phyloP scores from a whole-genome alignment of 1,140 invertebrate genomes.

The Drosophila varians region DNA sequence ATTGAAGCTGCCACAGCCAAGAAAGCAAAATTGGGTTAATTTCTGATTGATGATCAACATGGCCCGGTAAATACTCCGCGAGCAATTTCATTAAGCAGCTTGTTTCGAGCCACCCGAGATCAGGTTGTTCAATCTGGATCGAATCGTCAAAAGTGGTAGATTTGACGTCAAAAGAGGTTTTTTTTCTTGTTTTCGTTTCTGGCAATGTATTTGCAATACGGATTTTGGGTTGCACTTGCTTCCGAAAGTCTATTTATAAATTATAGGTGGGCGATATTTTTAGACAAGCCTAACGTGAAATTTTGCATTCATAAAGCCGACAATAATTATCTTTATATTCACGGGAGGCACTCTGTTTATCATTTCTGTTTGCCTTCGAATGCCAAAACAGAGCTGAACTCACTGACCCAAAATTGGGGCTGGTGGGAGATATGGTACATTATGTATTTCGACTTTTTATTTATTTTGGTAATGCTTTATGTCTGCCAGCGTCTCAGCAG shows the following conservation, averaged over 20 bases:
- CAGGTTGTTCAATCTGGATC: slow-evolving; percentile 32
- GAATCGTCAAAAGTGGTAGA: neutral
- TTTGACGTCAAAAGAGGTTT: slow-evolving; percentile 33
- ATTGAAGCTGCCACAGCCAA: slow-evolving; percentile 31
- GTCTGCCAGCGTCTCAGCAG: slow-evolving; percentile 9
- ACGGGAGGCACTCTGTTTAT: slow-evolving; percentile 13
- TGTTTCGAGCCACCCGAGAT: slow-evolving; percentile 10
- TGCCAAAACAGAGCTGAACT: slow-evolving; percentile 17
- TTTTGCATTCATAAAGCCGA: slow-evolving; percentile 26
- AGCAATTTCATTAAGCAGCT: slow-evolving; percentile 51
- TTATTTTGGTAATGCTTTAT: slow-evolving; percentile 48
- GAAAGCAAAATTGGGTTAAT: slow-evolving; percentile 61
- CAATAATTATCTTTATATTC: slow-evolving; percentile 7
- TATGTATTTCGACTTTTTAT: slow-evolving; percentile 13
- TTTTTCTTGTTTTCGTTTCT: slow-evolving; percentile 5
- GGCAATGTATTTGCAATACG: slow-evolving; percentile 24
- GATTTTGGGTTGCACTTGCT: slow-evolving; percentile 22
- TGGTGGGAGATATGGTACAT: slow-evolving; percentile 8
- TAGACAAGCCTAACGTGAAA: slow-evolving; percentile 1
- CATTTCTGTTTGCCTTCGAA: slow-evolving; percentile 2
- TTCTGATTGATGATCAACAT: slow-evolving; percentile 59
- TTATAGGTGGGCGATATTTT: slow-evolving; percentile 19
- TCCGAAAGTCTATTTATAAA: slow-evolving; percentile 27
- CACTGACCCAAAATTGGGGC: slow-evolving; percentile 41
- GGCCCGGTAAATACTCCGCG: slow-evolving; percentile 37